Evolutionary conservation across 1,140 invertebrate species (phyloP).

Genomic region (Panagrolaimus sp.): DNA sequence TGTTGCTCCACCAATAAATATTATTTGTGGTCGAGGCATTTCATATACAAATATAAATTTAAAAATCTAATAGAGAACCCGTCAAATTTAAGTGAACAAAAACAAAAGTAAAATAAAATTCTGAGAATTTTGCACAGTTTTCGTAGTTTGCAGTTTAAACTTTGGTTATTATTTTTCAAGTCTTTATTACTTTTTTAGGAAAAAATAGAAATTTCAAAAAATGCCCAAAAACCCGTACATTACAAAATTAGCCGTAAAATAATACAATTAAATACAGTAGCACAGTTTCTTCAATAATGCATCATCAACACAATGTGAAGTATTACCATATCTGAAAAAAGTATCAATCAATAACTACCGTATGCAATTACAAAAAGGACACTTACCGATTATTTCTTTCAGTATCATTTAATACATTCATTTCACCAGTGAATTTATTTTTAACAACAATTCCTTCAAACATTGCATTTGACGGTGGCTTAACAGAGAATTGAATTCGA

Average conservation of each 20-base stretch:
- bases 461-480: background rate
- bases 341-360: background rate
- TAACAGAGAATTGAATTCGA: background rate
- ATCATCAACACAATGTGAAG: constrained; percentile 5
- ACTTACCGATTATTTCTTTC: constrained; percentile 12
- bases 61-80: too few relatives aligned
- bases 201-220: too few relatives aligned
- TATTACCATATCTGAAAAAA: constrained; percentile 15
- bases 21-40: constrained; percentile 42
- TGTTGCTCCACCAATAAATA: constrained; percentile 53
- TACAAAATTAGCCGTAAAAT: background rate
- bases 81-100: too few relatives aligned
- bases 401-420: background rate
- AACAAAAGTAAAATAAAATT: too few relatives aligned
- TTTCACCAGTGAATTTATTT: background rate
- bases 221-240: background rate
- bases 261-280: background rate
- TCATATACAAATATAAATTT: too few relatives aligned
- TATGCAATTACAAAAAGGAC: background rate
- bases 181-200: too few relatives aligned
- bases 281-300: constrained; percentile 9
- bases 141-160: background rate
- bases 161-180: background rate
- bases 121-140: background rate
- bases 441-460: background rate